These are phyloP conservation scores for Phacellophora camtschatica DNA, from an alignment of 30 jellyfish, hydroid and myxozoan species.

Conservation along the genomic window DNA sequence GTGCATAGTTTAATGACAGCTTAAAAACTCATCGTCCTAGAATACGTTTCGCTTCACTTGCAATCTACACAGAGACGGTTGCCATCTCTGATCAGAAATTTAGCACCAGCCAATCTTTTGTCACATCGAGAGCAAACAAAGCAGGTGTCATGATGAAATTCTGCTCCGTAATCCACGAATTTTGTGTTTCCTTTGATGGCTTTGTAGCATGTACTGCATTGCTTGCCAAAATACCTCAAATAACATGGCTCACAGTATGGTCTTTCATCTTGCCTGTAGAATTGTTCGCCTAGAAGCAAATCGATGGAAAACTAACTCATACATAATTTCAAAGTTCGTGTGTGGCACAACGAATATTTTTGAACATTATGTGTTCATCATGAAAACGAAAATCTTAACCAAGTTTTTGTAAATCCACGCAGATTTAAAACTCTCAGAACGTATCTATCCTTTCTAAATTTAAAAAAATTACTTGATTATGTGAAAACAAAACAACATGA, in stretches of 20 bases:
- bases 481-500: no score
- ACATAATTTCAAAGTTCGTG: no score
- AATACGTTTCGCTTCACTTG: constrained; percentile 46
- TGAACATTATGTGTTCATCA: no score
- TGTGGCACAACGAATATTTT: no score
- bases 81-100: constrained; percentile 79
- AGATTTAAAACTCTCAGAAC: no score
- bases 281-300: constrained; percentile 57
- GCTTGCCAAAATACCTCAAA: constrained; percentile 72
- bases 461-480: no score
- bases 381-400: no score
- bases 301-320: no score
- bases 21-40: no score
- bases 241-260: constrained; percentile 94
- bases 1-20: no score
- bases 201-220: constrained; percentile 82
- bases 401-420: no score
- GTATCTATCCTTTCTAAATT: no score
- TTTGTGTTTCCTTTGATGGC: constrained; percentile 90
- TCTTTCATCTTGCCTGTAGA: constrained; percentile 78
- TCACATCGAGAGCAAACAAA: constrained; percentile 79
- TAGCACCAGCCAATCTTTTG: constrained; percentile 83
- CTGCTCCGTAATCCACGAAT: constrained; percentile 79
- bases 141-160: constrained; percentile 87
- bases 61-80: constrained; percentile 79